These are phyloP conservation scores for Promerops cafer DNA, from an alignment of 2,113 vertebrate species.

Conservation along the genomic window DNA sequence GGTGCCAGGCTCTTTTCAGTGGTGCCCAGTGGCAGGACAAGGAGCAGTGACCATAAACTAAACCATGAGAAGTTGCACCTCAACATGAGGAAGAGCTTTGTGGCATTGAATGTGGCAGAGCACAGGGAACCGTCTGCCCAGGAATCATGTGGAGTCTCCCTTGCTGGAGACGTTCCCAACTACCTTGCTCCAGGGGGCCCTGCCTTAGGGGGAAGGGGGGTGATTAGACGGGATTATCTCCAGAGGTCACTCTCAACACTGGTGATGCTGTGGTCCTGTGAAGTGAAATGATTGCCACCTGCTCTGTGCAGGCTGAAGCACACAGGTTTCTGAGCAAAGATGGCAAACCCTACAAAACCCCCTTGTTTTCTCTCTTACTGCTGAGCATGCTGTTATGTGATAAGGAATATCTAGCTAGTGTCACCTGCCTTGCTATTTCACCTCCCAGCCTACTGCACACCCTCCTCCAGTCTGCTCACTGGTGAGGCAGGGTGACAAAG, in stretches of 20 bases:
- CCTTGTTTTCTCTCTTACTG: not conserved
- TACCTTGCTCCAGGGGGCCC: not conserved
- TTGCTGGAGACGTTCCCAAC: not conserved
- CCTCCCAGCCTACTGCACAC: not conserved
- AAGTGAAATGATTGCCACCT: fast-evolving
- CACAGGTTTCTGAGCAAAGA: not conserved
- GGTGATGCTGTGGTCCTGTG: not conserved
- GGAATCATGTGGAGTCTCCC: no score
- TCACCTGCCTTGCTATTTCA: not conserved
- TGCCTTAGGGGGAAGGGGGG: not conserved
- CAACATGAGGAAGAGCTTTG: not conserved
- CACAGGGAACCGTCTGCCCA: not conserved
- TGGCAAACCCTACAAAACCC: no score
- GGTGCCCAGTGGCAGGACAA: not conserved
- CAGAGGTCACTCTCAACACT: not conserved
- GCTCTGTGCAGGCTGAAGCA: not conserved
- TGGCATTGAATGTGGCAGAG: not conserved
- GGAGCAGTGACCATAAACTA: not conserved
- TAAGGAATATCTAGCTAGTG: not conserved
- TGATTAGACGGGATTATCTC: not conserved
- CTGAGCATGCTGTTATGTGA: fast-evolving
- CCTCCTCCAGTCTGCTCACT: not conserved
- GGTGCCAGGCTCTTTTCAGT: not conserved
- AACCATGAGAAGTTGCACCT: not conserved
- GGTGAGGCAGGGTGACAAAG: not conserved